Evolutionary conservation across 1,140 invertebrate species (phyloP), one percentile per base, ranked within the genome.

Genomic region (Apolygus lucorum): DNA sequence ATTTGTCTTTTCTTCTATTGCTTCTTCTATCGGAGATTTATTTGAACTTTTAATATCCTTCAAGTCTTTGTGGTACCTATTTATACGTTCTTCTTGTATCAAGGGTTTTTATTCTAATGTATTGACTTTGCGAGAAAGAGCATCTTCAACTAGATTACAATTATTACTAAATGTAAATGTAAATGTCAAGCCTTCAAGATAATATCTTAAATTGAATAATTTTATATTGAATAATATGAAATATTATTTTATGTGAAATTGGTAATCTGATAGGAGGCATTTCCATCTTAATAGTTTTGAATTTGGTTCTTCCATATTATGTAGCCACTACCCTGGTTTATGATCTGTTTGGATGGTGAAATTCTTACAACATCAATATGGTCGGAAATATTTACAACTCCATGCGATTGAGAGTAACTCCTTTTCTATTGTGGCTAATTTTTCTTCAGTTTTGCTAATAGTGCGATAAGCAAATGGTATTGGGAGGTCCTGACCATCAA

Each of bases 341-440:
- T 49, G n/a, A n/a, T n/a, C n/a, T n/a, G n/a, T n/a, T n/a, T n/a
- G n/a, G n/a, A n/a, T n/a, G n/a, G n/a, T n/a, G 42, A 68, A 68
- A 17, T 68, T 68, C 22, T 21, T 68, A 1, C 49, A 29, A 21
- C 52, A 49, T 8, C 49, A 26, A 74, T 82, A 84, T 25, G 78
- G 76, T 69, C 77, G 67, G 69, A 83, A 84, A 52, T 82, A 75
- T 64, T 80, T 73, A 0, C 80, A 74, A 0, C 76, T 76, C 75
- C 77, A 81, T 1, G 17, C 73, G n/a, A n/a, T n/a, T n/a, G n/a
- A n/a, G n/a, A n/a, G n/a, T n/a, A n/a, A n/a, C n/a, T n/a, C n/a
- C n/a, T 71, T 74, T 77, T 78, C 84, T 74, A 71, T 81, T 24
- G 73, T 77, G 69, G 68, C 76, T 73, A 79, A 82, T 72, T 79